Evolutionary conservation across 2,888 invertebrate species (phyloP).

Genomic region (Hylaea fasciaria): DNA sequence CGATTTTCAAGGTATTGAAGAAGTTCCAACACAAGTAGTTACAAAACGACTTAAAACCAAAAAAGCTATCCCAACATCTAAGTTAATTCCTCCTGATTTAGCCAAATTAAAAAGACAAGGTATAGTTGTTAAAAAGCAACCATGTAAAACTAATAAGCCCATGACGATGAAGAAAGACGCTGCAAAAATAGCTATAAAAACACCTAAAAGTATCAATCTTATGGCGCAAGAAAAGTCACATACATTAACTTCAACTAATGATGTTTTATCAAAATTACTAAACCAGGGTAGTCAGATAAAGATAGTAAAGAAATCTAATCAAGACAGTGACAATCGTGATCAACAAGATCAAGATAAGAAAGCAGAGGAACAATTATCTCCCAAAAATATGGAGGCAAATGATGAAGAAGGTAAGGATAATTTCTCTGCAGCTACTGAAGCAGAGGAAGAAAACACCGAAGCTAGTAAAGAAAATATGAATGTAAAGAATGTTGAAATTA

Average conservation of each 20-base stretch:
- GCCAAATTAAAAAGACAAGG: constrained; percentile 75
- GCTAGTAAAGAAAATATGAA: constrained; percentile 10
- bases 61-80: constrained; percentile 52
- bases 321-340: constrained; percentile 33
- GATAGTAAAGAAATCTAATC: constrained; percentile 65
- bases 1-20: constrained; percentile 77
- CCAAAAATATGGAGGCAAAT: constrained; percentile 21
- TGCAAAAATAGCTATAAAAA: constrained; percentile 12
- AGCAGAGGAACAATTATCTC: constrained; percentile 26
- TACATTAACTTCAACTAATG: constrained; percentile 57
- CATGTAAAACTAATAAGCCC: constrained; percentile 30
- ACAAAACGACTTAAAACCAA: constrained; percentile 67
- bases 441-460: constrained; percentile 3
- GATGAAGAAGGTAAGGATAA: constrained; percentile 1
- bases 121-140: constrained; percentile 71
- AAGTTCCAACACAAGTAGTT: constrained; percentile 74
- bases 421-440: not conserved
- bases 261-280: constrained; percentile 71
- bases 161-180: constrained; percentile 4
- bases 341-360: constrained; percentile 27
- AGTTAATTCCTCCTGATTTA: constrained; percentile 59
- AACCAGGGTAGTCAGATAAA: constrained; percentile 76
- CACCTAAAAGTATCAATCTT: constrained; percentile 23
- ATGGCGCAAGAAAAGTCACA: constrained; percentile 34
- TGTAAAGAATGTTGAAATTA: constrained; percentile 6